phyloP scores from a whole-genome alignment of 2,797 vertebrate species.

The Calcarius lapponicus region DNA sequence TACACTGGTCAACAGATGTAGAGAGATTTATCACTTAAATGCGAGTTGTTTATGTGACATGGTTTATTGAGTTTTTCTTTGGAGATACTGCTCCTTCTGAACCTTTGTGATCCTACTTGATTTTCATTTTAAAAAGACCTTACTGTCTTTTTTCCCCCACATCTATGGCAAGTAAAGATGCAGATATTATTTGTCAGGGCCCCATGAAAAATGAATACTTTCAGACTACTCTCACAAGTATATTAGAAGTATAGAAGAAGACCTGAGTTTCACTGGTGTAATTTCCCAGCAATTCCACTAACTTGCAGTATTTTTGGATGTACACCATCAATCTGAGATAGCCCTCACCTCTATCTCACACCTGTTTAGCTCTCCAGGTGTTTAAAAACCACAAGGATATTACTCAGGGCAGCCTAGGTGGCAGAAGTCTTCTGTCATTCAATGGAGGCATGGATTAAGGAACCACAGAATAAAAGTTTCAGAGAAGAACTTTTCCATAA shows the following conservation, averaged over 20 bases:
- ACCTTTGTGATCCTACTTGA: background rate
- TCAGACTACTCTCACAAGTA: background rate
- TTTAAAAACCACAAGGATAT: background rate
- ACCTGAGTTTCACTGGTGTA: background rate
- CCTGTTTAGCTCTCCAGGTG: background rate
- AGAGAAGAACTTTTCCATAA: background rate
- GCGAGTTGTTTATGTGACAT: background rate
- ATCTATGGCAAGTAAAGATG: background rate
- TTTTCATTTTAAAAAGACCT: background rate
- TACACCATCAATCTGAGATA: background rate
- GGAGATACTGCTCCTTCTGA: background rate
- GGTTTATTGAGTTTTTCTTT: background rate
- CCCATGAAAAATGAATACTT: background rate
- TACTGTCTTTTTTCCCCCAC: rapidly evolving
- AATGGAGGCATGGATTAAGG: background rate
- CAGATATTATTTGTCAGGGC: background rate
- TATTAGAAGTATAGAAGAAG: background rate
- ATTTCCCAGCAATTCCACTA: background rate
- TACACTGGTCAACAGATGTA: background rate
- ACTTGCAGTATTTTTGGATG: background rate
- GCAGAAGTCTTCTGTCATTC: background rate
- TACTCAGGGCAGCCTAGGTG: background rate
- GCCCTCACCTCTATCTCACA: background rate
- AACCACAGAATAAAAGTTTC: background rate
- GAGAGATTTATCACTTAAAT: background rate